Percentiles rank a stretch among this genome's conserved stretches.
Conservation (phyloP, 2,797 vertebrate species). For the Halcyon smyrnensis region DNA sequence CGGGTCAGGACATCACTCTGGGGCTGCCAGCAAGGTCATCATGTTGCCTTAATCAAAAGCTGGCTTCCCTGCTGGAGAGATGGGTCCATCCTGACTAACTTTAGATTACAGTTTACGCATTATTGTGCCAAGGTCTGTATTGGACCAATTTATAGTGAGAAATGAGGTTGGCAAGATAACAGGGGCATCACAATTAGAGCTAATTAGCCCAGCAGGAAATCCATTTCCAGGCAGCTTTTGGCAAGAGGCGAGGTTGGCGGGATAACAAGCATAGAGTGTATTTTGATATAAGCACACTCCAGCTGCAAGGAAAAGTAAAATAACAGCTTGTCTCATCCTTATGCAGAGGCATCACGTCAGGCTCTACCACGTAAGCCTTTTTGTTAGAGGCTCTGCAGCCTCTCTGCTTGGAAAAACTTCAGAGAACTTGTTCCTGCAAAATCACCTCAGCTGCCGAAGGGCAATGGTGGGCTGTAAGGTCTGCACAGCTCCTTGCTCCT, state of each 20-base stretch:
- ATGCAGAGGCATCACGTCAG: not conserved
- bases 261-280: constrained; percentile 61
- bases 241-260: constrained; percentile 58
- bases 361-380: constrained; percentile 5
- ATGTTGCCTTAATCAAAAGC: not conserved
- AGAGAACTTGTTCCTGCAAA: not conserved
- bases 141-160: constrained; percentile 65
- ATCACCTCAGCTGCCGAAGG: fast-evolving
- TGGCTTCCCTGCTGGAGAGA: not conserved
- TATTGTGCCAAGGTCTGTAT: constrained; percentile 57
- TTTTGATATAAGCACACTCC: constrained; percentile 72
- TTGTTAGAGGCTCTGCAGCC: constrained; percentile 8
- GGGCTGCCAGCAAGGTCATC: not conserved
- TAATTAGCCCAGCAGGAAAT: constrained; percentile 76
- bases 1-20: not conserved
- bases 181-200: constrained; percentile 72
- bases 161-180: constrained; percentile 72
- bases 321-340: constrained; percentile 60
- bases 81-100: constrained; percentile 29
- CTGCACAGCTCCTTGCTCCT: not conserved
- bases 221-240: constrained; percentile 73
- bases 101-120: not conserved
- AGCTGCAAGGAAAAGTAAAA: constrained; percentile 67
- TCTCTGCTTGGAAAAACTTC: not conserved
- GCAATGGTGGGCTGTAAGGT: not conserved